Evolutionary conservation across 2,888 invertebrate species (phyloP), one percentile per base, ranked within the genome.

Genomic region (Lithophane leautieri): DNA sequence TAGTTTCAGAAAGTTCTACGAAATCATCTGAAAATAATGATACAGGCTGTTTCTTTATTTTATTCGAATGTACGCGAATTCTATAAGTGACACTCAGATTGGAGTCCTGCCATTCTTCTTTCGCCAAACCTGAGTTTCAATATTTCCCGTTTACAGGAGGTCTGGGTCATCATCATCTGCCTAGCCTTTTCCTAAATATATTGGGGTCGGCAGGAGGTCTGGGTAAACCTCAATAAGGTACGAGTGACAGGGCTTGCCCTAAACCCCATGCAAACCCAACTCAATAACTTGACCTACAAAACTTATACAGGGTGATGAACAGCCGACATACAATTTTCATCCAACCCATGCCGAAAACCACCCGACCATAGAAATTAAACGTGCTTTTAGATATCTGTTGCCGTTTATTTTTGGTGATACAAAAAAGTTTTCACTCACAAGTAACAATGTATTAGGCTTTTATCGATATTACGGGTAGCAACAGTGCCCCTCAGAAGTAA

Each of bases 401-500:
- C 78, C 65, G 80, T 75, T 84, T 88, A 62, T 76, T 60, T 80
- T 58, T 56, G 11, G 22, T 22, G 34, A 72, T 40, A 34, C 22
- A 73, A 79, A 83, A 82, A 82, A 76, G 78, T 84, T 86, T 86
- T 70, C 19, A 52, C 63, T 83, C 65, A 71, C 74, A 80, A 80
- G 74, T 74, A 74, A 87, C 86, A 84, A 84, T 87, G 89, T 88
- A 88, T 87, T 78, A 78, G 79, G 81, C 81, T 83, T 82, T 81
- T 87, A 86, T 86, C 78, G 86, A 81, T 82, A 76, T 83, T 79
- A 81, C 83, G 69, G 79, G 78, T 81, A 85, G 82, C 82, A 78
- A 86, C 88, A 85, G 89, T 88, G 89, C 89, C 89, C 90, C 91
- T 94, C 83, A 83, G 86, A 86, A 92, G 91, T 90, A 93, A 94